Conservation (phyloP, 2,797 vertebrate genomes). For the Enteromius paludinosus region DNA sequence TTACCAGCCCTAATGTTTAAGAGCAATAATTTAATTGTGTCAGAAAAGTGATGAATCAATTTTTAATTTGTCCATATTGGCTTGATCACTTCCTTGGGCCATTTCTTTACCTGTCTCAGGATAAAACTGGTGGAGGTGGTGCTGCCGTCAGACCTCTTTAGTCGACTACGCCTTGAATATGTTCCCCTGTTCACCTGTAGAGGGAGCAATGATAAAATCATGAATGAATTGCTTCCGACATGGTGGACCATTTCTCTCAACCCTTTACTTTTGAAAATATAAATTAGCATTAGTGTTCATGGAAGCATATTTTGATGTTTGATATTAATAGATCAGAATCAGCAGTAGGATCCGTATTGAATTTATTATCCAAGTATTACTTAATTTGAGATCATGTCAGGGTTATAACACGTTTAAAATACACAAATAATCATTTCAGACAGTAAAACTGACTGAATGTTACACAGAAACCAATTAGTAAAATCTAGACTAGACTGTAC, state of each 20-base stretch:
- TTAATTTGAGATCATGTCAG: neutral
- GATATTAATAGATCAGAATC: neutral
- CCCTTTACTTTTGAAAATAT: neutral
- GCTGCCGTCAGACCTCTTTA: constrained; percentile 95
- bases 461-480: neutral
- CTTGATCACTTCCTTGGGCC: neutral
- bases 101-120: constrained; percentile 88
- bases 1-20: neutral
- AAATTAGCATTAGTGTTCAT: neutral
- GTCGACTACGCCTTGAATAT: constrained; percentile 89
- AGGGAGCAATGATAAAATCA: constrained; percentile 40
- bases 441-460: neutral
- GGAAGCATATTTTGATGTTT: neutral
- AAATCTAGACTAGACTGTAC: neutral
- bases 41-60: neutral
- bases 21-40: neutral
- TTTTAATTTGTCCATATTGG: neutral
- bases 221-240: constrained; percentile 15
- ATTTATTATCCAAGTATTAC: neutral
- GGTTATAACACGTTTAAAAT: neutral
- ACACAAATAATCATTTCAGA: neutral
- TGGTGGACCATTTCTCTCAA: neutral
- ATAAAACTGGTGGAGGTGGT: constrained; percentile 98
- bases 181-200: constrained; percentile 89
- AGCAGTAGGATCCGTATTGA: neutral